Conservation (phyloP, 2,888 invertebrate species). For the Nemotelus pantherinus region DNA sequence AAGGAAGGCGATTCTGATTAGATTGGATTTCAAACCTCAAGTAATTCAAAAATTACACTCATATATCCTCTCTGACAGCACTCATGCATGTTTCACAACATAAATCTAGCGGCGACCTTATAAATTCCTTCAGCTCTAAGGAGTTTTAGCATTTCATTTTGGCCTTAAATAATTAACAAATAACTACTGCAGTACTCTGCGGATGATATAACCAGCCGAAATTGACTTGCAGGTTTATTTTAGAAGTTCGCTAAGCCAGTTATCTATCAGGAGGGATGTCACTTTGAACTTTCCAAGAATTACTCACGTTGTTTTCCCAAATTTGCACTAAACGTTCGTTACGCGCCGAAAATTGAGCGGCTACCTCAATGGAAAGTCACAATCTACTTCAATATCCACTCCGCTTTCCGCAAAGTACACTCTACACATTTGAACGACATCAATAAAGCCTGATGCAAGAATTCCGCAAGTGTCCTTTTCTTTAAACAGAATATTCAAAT, state of each 20-base stretch:
- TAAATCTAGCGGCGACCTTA: no score
- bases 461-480: slow-evolving; percentile 25
- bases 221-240: no score
- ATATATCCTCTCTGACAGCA: no score
- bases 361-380: neutral
- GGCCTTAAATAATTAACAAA: no score
- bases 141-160: no score
- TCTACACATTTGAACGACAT: neutral
- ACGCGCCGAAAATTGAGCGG: slow-evolving; percentile 12
- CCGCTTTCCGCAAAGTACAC: slow-evolving; percentile 1
- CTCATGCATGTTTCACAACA: no score
- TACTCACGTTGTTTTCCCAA: neutral
- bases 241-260: no score
- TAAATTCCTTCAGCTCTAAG: no score
- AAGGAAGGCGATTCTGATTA: neutral
- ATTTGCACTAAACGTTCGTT: slow-evolving; percentile 15
- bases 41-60: no score
- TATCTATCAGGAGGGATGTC: neutral
- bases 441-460: neutral
- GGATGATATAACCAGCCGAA: no score
- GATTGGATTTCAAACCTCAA: neutral
- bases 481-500: slow-evolving; percentile 23
- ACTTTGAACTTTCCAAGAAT: slow-evolving; percentile 1
- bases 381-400: slow-evolving; percentile 10
- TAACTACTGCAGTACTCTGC: no score